Conservation (phyloP, 2,113 vertebrate genomes). For the Dinomys branickii region DNA sequence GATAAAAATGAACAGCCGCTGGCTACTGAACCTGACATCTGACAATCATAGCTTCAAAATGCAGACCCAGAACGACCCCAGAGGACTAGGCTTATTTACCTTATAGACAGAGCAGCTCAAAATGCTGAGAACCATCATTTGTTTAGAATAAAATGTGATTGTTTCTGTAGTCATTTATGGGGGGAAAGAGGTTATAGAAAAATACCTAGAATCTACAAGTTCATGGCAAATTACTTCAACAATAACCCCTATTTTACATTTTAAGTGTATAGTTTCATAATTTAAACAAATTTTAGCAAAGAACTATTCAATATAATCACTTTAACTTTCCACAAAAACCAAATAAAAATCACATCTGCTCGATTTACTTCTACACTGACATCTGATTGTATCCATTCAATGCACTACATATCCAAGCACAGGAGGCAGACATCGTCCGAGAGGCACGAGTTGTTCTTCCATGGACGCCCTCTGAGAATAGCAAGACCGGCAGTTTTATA, state of each 20-base stretch:
- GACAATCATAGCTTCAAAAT: constrained; percentile 50
- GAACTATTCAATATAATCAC: constrained; percentile 71
- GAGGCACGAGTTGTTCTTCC: constrained; percentile 77
- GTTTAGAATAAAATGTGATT: constrained; percentile 70
- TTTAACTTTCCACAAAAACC: constrained; percentile 76
- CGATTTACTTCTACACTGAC: constrained; percentile 79
- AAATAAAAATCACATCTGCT: constrained; percentile 80
- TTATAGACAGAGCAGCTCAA: constrained; percentile 51
- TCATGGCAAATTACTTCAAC: constrained; percentile 53
- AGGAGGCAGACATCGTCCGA: constrained; percentile 80
- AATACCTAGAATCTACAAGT: constrained; percentile 64
- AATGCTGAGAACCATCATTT: constrained; percentile 58
- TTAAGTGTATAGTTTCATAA: constrained; percentile 63
- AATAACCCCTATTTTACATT: constrained; percentile 65
- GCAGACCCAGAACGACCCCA: constrained; percentile 43
- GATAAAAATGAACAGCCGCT: constrained; percentile 53
- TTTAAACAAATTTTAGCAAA: constrained; percentile 76
- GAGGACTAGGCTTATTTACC: constrained; percentile 51
- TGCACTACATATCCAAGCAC: constrained; percentile 81
- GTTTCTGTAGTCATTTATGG: constrained; percentile 53
- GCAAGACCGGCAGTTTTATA: constrained; percentile 81
- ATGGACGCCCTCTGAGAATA: constrained; percentile 80
- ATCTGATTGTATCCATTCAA: constrained; percentile 81
- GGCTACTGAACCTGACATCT: constrained; percentile 48
- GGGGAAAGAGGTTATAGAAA: constrained; percentile 68